Base-by-base conservation (phyloP, 1,140 invertebrate genomes). In the Nephotettix cincticeps region DNA sequence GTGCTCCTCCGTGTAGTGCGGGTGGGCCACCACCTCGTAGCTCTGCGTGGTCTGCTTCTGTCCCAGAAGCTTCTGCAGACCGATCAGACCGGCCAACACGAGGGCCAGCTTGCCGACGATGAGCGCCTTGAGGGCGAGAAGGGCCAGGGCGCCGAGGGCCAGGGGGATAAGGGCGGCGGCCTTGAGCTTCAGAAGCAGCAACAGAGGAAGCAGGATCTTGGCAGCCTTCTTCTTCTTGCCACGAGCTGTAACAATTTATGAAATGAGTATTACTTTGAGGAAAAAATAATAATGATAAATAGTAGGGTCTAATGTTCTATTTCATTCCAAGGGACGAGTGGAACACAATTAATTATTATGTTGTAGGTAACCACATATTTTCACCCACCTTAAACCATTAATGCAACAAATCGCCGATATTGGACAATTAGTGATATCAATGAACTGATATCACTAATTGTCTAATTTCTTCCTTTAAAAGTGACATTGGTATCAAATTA, bases 111-210 rank as follows among this genome's bases (percentile, higher is more conserved):
- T 94, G 78, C 91, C 91, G 73, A 93, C 86, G 56, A 93, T 83
- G 64, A 94, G 83, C 19, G 92, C 92, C 83, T 94, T 94, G 83
- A 93, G 89, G 4, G 91, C 91, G 30, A 93, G 83, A n/a, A 93
- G 83, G 9, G 90, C 92, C 66, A 93, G 85, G 77, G 87, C 89
- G 72, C 91, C 92, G 14, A 94, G 84, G 72, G 88, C 87, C 69
- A 93, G 82, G 21, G 91, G 91, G 75, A 92, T 88, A 28, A 93
- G 84, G 21, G 89, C 87, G 68, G 89, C 90, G 70, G 91, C 90
- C 83, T 94, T 94, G 78, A 93, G 79, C 78, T 92, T 91, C 78
- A 92, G 82, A 51, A 93, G 84, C 69, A 92, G 84, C 30, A 93
- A 82, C 65, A 93, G 83, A 25, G 91, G 89, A 74, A 91, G 77